These are phyloP conservation scores for Pediacus dermestoides DNA, from an alignment of 2,888 invertebrate genomes.

Conservation along the genomic window DNA sequence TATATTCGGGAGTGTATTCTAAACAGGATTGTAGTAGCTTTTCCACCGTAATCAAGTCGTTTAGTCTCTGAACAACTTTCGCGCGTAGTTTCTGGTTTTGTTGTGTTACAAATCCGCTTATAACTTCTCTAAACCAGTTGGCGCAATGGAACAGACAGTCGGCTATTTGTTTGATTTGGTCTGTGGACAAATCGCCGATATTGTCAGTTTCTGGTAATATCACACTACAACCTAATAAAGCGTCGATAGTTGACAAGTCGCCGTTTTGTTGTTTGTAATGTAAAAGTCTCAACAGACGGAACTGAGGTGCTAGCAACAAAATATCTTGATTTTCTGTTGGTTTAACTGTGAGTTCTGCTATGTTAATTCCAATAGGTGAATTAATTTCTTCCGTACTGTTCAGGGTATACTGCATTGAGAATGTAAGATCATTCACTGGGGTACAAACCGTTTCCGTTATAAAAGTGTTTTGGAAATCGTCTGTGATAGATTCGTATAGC, in stretches of 20 bases:
- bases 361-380: constrained; percentile 56
- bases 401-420: constrained; percentile 59
- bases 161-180: constrained; percentile 54
- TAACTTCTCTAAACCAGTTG: constrained; percentile 77
- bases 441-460: constrained; percentile 54
- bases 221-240: constrained; percentile 77
- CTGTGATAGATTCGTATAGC: constrained; percentile 62
- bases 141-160: constrained; percentile 70
- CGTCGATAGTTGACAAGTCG: constrained; percentile 73
- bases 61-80: constrained; percentile 52
- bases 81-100: constrained; percentile 54
- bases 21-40: constrained; percentile 50
- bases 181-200: constrained; percentile 55
- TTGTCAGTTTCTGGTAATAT: constrained; percentile 63
- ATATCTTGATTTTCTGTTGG: constrained; percentile 30
- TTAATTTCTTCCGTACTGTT: constrained; percentile 60
- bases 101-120: constrained; percentile 71
- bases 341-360: constrained; percentile 49
- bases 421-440: constrained; percentile 49
- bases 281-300: constrained; percentile 67
- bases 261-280: constrained; percentile 62
- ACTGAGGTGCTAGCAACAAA: constrained; percentile 63
- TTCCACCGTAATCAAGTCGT: constrained; percentile 54
- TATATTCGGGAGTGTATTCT: constrained; percentile 48
- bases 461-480: constrained; percentile 62